Base-by-base conservation (phyloP, 1,140 invertebrate species). In the Heliconius himera region DNA sequence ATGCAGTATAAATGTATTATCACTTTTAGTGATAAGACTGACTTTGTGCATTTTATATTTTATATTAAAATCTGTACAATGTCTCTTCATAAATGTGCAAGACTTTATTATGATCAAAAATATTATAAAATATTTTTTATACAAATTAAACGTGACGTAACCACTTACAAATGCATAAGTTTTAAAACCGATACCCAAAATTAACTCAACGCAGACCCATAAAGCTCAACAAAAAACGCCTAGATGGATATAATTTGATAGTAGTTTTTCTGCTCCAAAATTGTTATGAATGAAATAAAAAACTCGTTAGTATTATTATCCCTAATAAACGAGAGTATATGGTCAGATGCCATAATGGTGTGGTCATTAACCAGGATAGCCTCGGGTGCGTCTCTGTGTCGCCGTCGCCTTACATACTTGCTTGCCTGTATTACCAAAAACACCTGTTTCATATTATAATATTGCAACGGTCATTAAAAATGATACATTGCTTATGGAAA, bases 271-370 rank as follows among this genome's bases (percentile, higher is more conserved):
- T 82, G 85, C 22, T 84, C 85, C 86, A 79, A 90, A 89, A 89
- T 83, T 83, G 77, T 82, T 87, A 86, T 85, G 85, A 83, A 82
- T 80, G 73, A 83, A 81, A 87, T 89, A 93, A 93, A 93, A 93
- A 93, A 91, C 90, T 93, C 91, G 91, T 93, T 93, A 91, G 80
- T 79, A 84, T 91, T 87, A 93, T 93, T 91, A 91, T 89, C 87
- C 85, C 88, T 92, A 93, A 93, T 93, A 92, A 92, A 93, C 85
- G 83, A 86, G 90, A 83, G 87, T 90, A 90, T 91, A 91, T 91
- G 88, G 87, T 81, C 85, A 86, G 85, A 84, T 81, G 83, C 82
- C 81, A 86, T 91, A 89, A 91, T 91, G 88, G 88, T 79, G 78
- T 83, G 80, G 86, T 89, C 89, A 91, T 93, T 93, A 93, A 85